A percentile compares a stretch with the other conserved stretches of the same genome.
These are phyloP conservation scores for Sarcophaga peregrina DNA, from an alignment of 1,140 invertebrate species.

Conservation along the genomic window DNA sequence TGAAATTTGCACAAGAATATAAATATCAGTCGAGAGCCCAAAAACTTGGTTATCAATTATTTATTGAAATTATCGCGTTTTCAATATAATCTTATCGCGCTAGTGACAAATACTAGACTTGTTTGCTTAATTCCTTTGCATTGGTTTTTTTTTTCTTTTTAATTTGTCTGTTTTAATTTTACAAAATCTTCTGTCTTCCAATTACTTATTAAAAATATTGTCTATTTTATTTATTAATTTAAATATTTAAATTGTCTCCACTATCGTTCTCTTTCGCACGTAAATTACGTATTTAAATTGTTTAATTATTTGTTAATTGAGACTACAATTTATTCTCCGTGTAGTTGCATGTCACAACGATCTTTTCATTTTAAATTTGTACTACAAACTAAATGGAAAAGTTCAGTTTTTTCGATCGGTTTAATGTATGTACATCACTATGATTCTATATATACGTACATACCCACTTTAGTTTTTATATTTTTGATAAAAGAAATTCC, in stretches of 20 bases:
- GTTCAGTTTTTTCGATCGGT: too few species aligned
- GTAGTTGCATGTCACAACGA: too few species aligned
- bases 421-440: too few species aligned
- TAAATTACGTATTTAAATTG: neutral
- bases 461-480: neutral
- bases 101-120: neutral
- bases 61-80: neutral
- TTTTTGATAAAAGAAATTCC: conserved; percentile 13
- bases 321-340: too few species aligned
- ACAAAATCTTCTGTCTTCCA: neutral
- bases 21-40: neutral
- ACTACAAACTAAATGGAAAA: too few species aligned
- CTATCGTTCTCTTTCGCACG: too few species aligned
- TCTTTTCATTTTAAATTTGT: too few species aligned
- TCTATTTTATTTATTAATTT: too few species aligned
- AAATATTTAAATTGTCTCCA: too few species aligned
- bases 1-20: neutral
- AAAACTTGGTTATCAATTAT: neutral
- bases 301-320: conserved; percentile 16
- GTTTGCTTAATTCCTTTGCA: neutral
- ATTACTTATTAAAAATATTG: neutral
- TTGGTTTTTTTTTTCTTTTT: neutral
- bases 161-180: neutral
- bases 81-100: neutral
- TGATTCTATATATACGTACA: too few species aligned